Conservation (phyloP, 2,113 vertebrate genomes). For the Ochotona curzoniae region DNA sequence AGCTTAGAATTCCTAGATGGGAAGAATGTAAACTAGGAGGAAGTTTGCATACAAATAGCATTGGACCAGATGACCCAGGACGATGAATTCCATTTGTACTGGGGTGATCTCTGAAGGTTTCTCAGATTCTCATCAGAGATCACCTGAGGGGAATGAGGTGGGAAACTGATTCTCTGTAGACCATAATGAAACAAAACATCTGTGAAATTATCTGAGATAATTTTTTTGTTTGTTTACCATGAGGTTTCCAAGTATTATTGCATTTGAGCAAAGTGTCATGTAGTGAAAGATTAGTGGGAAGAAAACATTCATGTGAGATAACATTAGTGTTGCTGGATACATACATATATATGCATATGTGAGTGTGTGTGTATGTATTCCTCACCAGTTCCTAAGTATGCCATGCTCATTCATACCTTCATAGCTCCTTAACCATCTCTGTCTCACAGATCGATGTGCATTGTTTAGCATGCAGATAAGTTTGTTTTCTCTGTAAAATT, state of each 20-base stretch:
- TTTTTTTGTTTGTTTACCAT: conserved; percentile 41
- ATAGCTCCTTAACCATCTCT: neutral
- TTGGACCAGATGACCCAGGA: neutral
- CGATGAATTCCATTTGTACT: conserved; percentile 40
- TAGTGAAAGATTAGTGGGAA: conserved; percentile 42
- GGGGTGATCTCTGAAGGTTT: conserved; percentile 25
- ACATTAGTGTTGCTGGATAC: neutral
- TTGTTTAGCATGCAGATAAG: conserved; percentile 1
- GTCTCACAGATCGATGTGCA: neutral
- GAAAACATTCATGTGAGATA: conserved; percentile 39
- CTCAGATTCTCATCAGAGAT: conserved; percentile 50
- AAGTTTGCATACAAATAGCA: conserved; percentile 63
- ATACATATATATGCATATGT: neutral
- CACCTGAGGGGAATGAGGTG: neutral
- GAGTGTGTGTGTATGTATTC: neutral
- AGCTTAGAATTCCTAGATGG: conserved; percentile 45
- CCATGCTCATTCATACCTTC: neutral
- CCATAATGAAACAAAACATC: conserved; percentile 47
- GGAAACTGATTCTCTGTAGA: neutral
- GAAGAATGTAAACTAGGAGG: conserved; percentile 44
- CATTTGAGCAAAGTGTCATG: conserved; percentile 23
- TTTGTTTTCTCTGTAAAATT: conserved; percentile 23
- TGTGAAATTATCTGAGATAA: conserved; percentile 64
- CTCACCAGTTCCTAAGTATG: conserved; percentile 30
- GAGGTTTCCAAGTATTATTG: conserved; percentile 42